Evolutionary conservation across 2,797 vertebrate genomes (phyloP).

Genomic region (Percopsis omiscomaycus): DNA sequence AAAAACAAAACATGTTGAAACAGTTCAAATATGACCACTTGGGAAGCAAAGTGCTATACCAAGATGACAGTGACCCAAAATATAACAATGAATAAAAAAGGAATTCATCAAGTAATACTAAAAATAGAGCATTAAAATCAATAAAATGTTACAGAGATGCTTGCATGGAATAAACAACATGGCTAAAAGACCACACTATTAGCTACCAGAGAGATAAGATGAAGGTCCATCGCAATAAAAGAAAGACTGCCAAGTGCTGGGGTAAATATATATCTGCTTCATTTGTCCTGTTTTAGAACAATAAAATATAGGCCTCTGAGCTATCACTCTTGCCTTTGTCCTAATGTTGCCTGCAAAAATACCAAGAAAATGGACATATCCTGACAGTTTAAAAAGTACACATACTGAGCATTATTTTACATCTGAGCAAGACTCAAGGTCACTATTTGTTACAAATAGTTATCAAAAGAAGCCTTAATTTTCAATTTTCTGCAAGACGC

Average conservation of each 20-base stretch:
- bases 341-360: conserved; percentile 83
- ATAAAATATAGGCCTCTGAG: conserved; percentile 86
- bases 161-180: conserved; percentile 95
- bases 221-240: conserved; percentile 96
- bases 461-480: conserved; percentile 84
- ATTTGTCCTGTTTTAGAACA: conserved; percentile 83
- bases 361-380: conserved; percentile 82
- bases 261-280: conserved; percentile 92
- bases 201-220: conserved; percentile 88
- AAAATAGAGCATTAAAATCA: conserved; percentile 78
- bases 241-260: conserved; percentile 99
- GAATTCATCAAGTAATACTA: conserved; percentile 80
- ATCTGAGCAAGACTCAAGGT: conserved; percentile 83
- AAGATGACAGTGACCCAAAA: conserved; percentile 81
- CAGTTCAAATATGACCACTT: conserved; percentile 81
- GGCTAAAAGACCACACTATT: conserved; percentile 95
- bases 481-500: conserved; percentile 79
- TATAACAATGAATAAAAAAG: conserved; percentile 67
- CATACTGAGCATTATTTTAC: conserved; percentile 83
- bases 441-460: conserved; percentile 87
- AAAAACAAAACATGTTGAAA: conserved; percentile 77
- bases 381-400: conserved; percentile 82
- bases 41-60: conserved; percentile 80
- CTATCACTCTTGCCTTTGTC: conserved; percentile 78
- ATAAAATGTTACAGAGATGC: conserved; percentile 91